Base-by-base conservation (phyloP, 2,797 vertebrate genomes). In the Megaceryle alcyon region DNA sequence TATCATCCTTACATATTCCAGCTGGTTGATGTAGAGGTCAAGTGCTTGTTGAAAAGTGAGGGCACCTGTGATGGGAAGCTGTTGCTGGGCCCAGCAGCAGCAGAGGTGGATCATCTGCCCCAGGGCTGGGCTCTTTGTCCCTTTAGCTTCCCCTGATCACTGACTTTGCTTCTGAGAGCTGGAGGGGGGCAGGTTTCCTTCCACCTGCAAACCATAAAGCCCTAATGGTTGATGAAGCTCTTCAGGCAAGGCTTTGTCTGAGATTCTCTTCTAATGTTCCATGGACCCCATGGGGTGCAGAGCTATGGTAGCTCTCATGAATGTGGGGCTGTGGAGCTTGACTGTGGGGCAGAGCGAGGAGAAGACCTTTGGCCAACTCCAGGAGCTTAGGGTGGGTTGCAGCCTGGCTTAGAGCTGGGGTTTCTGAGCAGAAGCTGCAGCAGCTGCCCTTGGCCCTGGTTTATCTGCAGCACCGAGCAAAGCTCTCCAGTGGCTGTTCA, bases 121-220 rank as follows among this genome's bases (percentile, higher is more conserved):
- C 26, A 7, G 16, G 31, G 9, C 29, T 10, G 14, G 15, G 61
- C 29, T 33, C 4, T 3, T 21, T 26, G n/a, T 29, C 46, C 60
- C 14, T 3, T 19, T 9, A 5, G 41, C 33, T 16, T 12, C 9
- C 28, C 31, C 57, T 4, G 9, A 3, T 1, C 2, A 0, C 66
- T 29, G 44, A 8, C 39, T n/a, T 9, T 49, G 29, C 82, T 51
- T 13, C 6, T 3, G 1, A 3, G 25, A 14, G 29, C 49, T 29
- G 29, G 3, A 1, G 57, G 31, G 39, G 46, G 11, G 17, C 8
- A 11, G 66, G 17, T 46, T 29, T 48, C 17, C 31, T 22, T 28
- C 14, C 29, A 28, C 12, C 16, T 69, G 64, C 44, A 44, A 21
- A 8, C 31, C 33, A 4, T 21, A 7, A 10, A 71, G 43, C 51